Evolutionary conservation across 2,797 vertebrate species (phyloP).

Genomic region (Poeciliopsis turneri): DNA sequence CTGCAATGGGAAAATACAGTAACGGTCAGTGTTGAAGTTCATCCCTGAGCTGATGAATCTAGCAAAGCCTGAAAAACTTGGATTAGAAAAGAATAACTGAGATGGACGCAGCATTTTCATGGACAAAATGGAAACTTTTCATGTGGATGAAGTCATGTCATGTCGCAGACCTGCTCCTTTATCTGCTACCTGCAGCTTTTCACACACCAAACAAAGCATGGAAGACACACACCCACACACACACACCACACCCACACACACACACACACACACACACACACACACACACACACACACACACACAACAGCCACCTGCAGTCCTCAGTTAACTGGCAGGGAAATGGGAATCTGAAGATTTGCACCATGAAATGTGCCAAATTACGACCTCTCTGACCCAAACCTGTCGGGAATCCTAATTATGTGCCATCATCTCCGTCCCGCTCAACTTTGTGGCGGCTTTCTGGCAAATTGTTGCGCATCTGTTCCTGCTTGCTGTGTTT

Average conservation of each 20-base stretch:
- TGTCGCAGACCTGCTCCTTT: background rate
- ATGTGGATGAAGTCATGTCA: background rate
- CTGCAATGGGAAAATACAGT: background rate
- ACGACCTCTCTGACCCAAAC: conserved; percentile 57
- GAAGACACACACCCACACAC: background rate
- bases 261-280: no score
- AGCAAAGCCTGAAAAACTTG: background rate
- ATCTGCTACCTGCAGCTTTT: background rate
- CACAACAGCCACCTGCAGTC: conserved; percentile 49
- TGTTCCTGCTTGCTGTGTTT: conserved; percentile 1
- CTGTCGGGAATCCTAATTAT: conserved; percentile 64
- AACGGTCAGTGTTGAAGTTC: background rate
- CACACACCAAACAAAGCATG: background rate
- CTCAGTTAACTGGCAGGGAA: conserved; percentile 57
- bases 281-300: no score
- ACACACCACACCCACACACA: no score
- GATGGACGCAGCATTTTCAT: background rate
- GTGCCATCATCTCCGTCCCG: conserved; percentile 45
- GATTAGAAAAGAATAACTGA: background rate
- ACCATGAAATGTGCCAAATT: conserved; percentile 72
- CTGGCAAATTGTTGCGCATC: conserved; percentile 6
- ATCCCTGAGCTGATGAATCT: background rate
- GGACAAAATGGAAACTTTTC: background rate
- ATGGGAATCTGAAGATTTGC: conserved; percentile 55
- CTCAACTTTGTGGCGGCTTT: conserved; percentile 23